Conservation (phyloP, 2,888 invertebrate species). For the Rugalucina vietnamica region DNA sequence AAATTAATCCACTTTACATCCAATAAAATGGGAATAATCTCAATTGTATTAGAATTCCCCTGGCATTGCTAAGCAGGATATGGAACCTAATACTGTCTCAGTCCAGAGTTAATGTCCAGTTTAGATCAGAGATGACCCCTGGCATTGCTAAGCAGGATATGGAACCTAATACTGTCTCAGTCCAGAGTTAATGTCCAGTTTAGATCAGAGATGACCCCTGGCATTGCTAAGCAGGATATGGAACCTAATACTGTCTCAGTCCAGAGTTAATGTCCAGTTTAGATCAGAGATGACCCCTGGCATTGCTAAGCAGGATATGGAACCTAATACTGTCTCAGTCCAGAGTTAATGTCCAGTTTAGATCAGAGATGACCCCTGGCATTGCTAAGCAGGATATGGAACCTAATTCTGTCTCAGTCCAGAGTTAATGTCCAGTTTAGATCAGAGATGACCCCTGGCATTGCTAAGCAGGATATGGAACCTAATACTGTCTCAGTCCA, state of each 20-base stretch:
- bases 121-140: neutral
- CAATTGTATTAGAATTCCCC: slow-evolving; percentile 10
- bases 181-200: neutral
- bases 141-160: neutral
- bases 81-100: neutral
- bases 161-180: neutral
- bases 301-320: neutral
- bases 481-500: neutral
- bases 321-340: neutral
- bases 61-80: neutral
- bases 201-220: neutral
- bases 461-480: neutral
- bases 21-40: slow-evolving; percentile 7
- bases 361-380: neutral
- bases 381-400: neutral
- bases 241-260: neutral
- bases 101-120: neutral
- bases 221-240: neutral
- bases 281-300: neutral
- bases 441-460: neutral
- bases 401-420: neutral
- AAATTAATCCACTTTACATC: slow-evolving; percentile 14
- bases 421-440: neutral
- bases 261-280: neutral
- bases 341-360: neutral